Evolutionary conservation across 1,140 invertebrate species (phyloP).

Genomic region (Hyposmocoma kahamanoa): DNA sequence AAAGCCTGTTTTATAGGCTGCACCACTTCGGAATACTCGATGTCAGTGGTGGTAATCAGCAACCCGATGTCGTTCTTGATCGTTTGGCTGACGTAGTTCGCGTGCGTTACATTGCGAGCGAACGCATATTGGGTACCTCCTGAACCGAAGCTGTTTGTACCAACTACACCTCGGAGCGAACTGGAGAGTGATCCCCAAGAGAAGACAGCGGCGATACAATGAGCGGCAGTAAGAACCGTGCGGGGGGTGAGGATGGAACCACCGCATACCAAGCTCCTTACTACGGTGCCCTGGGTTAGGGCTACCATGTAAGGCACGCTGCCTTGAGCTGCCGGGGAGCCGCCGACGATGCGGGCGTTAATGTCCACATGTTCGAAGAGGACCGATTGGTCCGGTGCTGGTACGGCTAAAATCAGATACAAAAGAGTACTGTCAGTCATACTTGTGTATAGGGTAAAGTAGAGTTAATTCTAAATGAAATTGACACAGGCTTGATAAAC

Average conservation of each 20-base stretch:
- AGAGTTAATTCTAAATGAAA: no score
- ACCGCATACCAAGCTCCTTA: slow-evolving; percentile 39
- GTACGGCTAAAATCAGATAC: no score
- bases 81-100: slow-evolving; percentile 10
- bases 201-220: slow-evolving; percentile 36
- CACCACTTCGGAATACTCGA: slow-evolving; percentile 14
- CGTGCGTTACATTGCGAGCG: slow-evolving; percentile 19
- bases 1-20: slow-evolving; percentile 15
- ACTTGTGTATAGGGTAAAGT: no score
- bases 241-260: slow-evolving; percentile 34
- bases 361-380: slow-evolving; percentile 32
- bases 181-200: slow-evolving; percentile 16
- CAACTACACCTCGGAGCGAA: slow-evolving; percentile 25
- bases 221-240: slow-evolving; percentile 45
- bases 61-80: slow-evolving; percentile 32
- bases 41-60: slow-evolving; percentile 8
- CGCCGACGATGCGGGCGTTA: slow-evolving; percentile 37
- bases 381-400: no score
- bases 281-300: slow-evolving; percentile 21
- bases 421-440: no score
- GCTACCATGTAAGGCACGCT: slow-evolving; percentile 43
- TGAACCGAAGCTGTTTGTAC: slow-evolving; percentile 25
- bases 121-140: slow-evolving; percentile 12
- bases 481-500: no score
- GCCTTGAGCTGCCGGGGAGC: slow-evolving; percentile 20